Percentiles rank a stretch among this genome's conserved stretches.
Conservation (phyloP, 2,113 vertebrate species). For the Microcebus lehilahytsara region DNA sequence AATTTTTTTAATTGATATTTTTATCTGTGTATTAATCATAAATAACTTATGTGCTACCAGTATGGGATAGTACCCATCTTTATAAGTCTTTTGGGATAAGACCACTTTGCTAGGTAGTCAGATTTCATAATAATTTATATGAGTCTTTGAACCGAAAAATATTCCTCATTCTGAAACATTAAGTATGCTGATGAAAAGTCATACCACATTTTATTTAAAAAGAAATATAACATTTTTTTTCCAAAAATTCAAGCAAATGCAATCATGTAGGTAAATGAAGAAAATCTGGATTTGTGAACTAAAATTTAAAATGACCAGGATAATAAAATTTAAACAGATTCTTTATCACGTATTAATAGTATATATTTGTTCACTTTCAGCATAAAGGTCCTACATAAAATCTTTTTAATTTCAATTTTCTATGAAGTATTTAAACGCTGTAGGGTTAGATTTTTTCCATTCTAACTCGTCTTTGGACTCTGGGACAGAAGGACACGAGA, state of each 20-base stretch:
- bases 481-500: neutral
- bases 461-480: neutral
- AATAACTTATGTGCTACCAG: slow-evolving; percentile 41
- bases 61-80: neutral
- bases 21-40: slow-evolving; percentile 46
- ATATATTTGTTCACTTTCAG: neutral
- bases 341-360: neutral
- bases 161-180: slow-evolving; percentile 35
- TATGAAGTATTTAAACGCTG: neutral
- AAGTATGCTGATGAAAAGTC: slow-evolving; percentile 28
- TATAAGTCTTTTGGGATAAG: slow-evolving; percentile 57
- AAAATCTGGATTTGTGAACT: neutral
- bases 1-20: slow-evolving; percentile 30
- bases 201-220: slow-evolving; percentile 44
- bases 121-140: slow-evolving; percentile 49
- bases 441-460: neutral
- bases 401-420: neutral
- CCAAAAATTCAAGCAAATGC: slow-evolving; percentile 17
- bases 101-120: slow-evolving; percentile 24
- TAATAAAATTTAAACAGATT: slow-evolving; percentile 9
- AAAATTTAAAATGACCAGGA: neutral
- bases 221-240: neutral
- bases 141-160: slow-evolving; percentile 53
- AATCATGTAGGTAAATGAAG: neutral
- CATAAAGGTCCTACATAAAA: neutral